Conservation (phyloP, 2,797 vertebrate species). For the Oryzias dopingdopingensis region DNA sequence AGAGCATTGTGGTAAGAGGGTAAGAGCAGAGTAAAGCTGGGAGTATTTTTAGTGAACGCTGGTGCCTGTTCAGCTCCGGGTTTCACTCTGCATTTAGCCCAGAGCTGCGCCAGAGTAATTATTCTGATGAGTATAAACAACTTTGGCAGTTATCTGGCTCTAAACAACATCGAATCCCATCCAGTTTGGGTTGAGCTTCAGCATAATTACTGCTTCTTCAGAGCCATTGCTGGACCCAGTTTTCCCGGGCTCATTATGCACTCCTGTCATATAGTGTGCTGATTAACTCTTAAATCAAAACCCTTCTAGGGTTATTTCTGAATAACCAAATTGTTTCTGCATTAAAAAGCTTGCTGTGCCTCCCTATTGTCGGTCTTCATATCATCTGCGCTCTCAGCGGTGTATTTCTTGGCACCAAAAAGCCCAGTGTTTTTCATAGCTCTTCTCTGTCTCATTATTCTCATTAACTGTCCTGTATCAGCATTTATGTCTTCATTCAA, state of each 20-base stretch:
- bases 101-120: conserved; percentile 54
- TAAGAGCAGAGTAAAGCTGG: conserved; percentile 12
- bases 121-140: conserved; percentile 68
- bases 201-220: conserved; percentile 51
- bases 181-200: conserved; percentile 48
- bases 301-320: conserved; percentile 44
- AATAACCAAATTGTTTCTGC: conserved; percentile 51
- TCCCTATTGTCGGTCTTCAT: conserved; percentile 35
- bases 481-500: conserved; percentile 29
- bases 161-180: conserved; percentile 58
- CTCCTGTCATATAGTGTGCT: conserved; percentile 39
- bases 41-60: conserved; percentile 42
- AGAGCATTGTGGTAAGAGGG: conserved; percentile 9
- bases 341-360: conserved; percentile 38
- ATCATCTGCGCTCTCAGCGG: conserved; percentile 16
- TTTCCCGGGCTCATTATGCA: conserved; percentile 54
- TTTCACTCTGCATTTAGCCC: conserved; percentile 33
- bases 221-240: conserved; percentile 35
- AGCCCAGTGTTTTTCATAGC: conserved; percentile 9
- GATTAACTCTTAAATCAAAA: conserved; percentile 64
- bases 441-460: conserved; percentile 23
- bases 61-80: conserved; percentile 27
- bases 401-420: conserved; percentile 30
- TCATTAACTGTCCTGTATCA: conserved; percentile 16
- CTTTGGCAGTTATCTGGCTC: conserved; percentile 61